These are phyloP conservation scores for Phaethornis superciliosus DNA, from an alignment of 2,113 vertebrate genomes.

Conservation along the genomic window DNA sequence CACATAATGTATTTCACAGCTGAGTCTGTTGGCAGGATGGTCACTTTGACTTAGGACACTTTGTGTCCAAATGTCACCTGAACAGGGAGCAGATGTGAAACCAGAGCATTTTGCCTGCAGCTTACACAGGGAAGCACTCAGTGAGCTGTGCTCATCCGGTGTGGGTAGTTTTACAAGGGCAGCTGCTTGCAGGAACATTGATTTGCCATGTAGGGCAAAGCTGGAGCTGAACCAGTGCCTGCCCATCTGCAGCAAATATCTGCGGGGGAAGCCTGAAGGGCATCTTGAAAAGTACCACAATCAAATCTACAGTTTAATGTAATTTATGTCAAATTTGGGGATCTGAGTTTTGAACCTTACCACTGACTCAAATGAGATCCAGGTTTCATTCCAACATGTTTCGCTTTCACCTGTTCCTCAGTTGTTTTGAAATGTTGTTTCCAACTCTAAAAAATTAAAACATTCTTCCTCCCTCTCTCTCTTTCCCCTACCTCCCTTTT, in stretches of 20 bases:
- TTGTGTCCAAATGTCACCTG: not conserved
- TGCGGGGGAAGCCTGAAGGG: not conserved
- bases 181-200: not conserved
- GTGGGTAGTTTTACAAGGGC: not conserved
- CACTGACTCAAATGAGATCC: not conserved
- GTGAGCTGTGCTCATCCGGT: not conserved
- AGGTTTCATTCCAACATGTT: not conserved
- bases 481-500: not conserved
- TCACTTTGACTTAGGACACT: not conserved
- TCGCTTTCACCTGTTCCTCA: not conserved
- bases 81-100: not conserved
- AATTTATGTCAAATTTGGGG: not conserved
- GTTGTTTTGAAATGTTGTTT: not conserved
- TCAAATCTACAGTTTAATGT: not conserved
- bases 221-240: not conserved
- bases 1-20: not conserved
- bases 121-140: rapidly evolving
- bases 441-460: not conserved
- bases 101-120: not conserved
- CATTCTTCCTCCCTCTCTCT: not conserved
- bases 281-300: not conserved
- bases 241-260: not conserved
- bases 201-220: rapidly evolving
- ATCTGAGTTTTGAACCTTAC: not conserved
- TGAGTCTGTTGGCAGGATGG: not conserved